Evolutionary conservation across 35 echinoderm and acorn worm species (phyloP), one percentile per base, ranked within the genome.

Genomic region (Lytechinus variegatus): DNA sequence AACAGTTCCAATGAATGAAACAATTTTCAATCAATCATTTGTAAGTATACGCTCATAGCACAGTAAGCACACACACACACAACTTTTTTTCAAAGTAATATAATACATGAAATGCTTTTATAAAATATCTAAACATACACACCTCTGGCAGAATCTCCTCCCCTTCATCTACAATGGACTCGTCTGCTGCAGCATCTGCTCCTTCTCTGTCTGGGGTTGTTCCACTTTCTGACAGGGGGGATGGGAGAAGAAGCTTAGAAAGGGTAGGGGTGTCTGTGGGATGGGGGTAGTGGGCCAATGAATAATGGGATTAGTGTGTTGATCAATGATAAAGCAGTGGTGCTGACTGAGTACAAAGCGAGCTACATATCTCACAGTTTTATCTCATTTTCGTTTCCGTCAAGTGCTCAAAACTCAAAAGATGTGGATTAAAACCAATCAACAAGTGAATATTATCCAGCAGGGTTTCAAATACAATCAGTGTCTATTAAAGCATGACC

Each of bases 221-320:
- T 55, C 92, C 54, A 93, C 92, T 93, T 93, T 93, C 92, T 93
- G 92, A 33, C 92, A 54, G 16, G 55, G 92, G 92, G 92, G 92
- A 93, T 93, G 92, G 92, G 92, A 93, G 92, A 93, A 93, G 92
- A 93, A 93, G 92, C 92, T 93, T 93, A 93, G 92, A 93, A 93
- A 93, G 92, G 92, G 92, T 54, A 28, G 92, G 92, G 53, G 29
- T 93, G 14, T 93, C 92, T 93, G 92, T 57, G 92, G 57, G 92
- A 93, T 54, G 57, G 92, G 33, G 33, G 33, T 44, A 44, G 33
- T 44, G 33, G 33, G 33, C 33, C 33, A 44, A 44, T 44, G 33
- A 93, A 54, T 93, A 27, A 10, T 33, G 56, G 56, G 92, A 44
- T 44, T 44, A 44, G 33, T 44, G 54, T 54, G 57, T 27, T 93